Evolutionary conservation across 1,140 invertebrate species (phyloP), one percentile per base, ranked within the genome.

Genomic region (Drosophila repleta): DNA sequence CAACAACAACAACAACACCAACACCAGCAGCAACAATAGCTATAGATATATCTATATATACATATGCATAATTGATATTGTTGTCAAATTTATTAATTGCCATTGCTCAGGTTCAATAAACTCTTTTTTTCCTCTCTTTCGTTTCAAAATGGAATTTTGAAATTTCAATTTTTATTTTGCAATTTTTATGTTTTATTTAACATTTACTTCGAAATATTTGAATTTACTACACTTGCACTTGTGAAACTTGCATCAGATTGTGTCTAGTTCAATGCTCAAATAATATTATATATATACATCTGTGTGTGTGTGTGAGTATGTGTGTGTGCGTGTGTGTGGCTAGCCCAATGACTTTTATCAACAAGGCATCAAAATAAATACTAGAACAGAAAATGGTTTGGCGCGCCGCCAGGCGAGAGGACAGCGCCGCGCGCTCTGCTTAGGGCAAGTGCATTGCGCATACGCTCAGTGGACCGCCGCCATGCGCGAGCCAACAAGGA

Each of bases 381-480:
- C 35, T 48, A 49, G 24, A 58, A 58, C 39, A 43, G 1, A n/a
- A 17, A n/a, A 17, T 41, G 6, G 41, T 32, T 58, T 70, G 67
- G 67, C 61, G 7, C 4, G 3, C 32, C 7, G 61, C 67, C 67
- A 29, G 61, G 29, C 32, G 41, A 60, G 41, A 53, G 24, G 24
- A 29, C 37, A 43, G 37, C 21, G 39, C 15, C 21, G 37, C 41
- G 37, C 41, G 20, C 15, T 32, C 20, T 64, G 49, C 64, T 35
- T 67, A 67, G 64, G 64, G 64, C 64, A 67, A 66, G 51, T 64
- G 51, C 51, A 64, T 66, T 66, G 64, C 45, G 63, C 64, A 58
- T 49, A 51, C 53, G 64, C 55, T 57, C 24, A 3, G 39, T 29
- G 15, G 39, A 24, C 39, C 52, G n/a, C 18, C 18, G 52, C 39